These are phyloP conservation scores for Bucco capensis DNA, from an alignment of 2,113 vertebrate genomes.

Conservation along the genomic window DNA sequence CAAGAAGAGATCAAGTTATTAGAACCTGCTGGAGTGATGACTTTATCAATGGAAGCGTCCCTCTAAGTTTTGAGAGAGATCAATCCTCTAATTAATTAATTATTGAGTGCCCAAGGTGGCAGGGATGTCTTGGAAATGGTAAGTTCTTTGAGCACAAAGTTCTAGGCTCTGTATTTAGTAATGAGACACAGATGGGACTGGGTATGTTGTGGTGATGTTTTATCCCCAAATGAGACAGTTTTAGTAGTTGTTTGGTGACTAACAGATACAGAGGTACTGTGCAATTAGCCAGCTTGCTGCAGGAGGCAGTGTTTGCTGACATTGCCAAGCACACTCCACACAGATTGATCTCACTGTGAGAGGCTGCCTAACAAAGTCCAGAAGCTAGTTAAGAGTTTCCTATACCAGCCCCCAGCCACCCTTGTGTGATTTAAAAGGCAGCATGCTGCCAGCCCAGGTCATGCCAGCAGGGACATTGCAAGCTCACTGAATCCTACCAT, in stretches of 20 bases:
- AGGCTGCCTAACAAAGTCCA: not conserved
- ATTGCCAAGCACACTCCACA: not conserved
- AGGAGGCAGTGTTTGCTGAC: not conserved
- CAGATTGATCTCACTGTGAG: not conserved
- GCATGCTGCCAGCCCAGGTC: not conserved
- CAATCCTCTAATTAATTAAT: not conserved
- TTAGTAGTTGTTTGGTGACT: not conserved
- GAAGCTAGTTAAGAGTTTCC: not conserved
- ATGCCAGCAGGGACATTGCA: not conserved
- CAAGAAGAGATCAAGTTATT: not conserved
- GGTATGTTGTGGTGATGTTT: not conserved
- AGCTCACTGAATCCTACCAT: not conserved
- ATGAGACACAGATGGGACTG: not conserved
- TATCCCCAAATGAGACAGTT: not conserved
- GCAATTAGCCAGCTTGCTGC: not conserved
- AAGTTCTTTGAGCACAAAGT: not conserved
- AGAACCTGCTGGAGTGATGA: not conserved
- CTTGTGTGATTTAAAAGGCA: not conserved
- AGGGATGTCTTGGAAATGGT: not conserved
- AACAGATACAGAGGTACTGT: not conserved
- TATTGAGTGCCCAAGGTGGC: not conserved
- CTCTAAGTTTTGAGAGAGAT: not conserved
- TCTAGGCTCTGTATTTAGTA: not conserved
- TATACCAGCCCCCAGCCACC: not conserved
- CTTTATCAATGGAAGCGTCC: not conserved